Conservation (phyloP, 92 coral and sea anemone species). For the Actinostola sp. region DNA sequence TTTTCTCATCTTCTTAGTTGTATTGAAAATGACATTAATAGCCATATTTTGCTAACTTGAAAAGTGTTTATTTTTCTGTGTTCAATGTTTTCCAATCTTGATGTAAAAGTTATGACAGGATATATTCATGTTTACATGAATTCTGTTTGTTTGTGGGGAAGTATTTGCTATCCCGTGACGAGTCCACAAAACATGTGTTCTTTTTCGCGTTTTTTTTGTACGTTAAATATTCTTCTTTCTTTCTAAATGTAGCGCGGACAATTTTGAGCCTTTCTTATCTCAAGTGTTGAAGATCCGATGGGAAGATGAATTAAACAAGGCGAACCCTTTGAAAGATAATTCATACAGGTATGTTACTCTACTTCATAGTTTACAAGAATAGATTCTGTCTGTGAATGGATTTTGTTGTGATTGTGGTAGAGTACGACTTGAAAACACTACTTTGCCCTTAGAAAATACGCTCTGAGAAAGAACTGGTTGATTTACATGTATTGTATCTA, state of each 20-base stretch:
- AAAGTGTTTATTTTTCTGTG: conserved; percentile 22
- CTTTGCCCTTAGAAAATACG: no score
- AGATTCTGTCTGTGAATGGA: no score
- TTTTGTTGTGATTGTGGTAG: no score
- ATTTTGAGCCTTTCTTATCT: conserved; percentile 91
- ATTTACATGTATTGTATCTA: no score
- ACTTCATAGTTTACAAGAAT: no score
- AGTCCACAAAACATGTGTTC: conserved; percentile 6
- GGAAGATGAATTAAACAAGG: conserved; percentile 88
- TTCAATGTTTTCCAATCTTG: background rate
- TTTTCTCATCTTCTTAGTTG: background rate
- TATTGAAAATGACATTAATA: conserved; percentile 7
- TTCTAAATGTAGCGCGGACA: conserved; percentile 94
- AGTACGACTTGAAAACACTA: no score
- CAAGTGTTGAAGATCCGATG: conserved; percentile 93
- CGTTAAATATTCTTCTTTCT: conserved; percentile 27
- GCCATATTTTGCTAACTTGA: background rate
- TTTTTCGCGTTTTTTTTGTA: conserved; percentile 1
- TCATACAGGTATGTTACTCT: conserved; percentile 71
- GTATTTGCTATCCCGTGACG: background rate
- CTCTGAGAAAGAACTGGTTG: no score
- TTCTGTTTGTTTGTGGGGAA: conserved; percentile 17
- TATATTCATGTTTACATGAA: conserved; percentile 1
- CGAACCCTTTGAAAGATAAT: conserved; percentile 76
- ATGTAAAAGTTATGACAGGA: background rate